Conservation (phyloP, 2,888 invertebrate genomes). For the Drosophila pegasa region DNA sequence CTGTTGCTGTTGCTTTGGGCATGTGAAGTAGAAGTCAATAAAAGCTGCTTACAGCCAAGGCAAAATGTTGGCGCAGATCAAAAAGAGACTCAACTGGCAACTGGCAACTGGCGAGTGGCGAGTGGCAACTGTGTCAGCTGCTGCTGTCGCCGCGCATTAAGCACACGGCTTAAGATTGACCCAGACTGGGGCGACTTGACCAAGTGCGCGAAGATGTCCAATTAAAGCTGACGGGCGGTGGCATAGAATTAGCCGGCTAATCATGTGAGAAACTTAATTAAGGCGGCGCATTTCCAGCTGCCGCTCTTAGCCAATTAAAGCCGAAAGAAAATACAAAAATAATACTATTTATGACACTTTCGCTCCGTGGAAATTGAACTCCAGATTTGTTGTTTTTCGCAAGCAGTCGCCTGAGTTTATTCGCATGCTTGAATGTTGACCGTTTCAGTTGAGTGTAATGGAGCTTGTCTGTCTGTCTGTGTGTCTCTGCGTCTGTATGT, state of each 20-base stretch:
- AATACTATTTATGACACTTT: constrained; percentile 40
- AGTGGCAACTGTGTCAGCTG: constrained; percentile 51
- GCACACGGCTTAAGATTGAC: constrained; percentile 69
- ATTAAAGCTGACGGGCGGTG: constrained; percentile 67
- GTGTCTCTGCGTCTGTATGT: neutral
- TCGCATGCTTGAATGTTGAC: constrained; percentile 47
- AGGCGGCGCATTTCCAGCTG: constrained; percentile 14
- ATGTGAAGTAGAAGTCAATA: constrained; percentile 43
- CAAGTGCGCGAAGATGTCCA: constrained; percentile 42
- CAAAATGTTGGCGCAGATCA: constrained; percentile 54
- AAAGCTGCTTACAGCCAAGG: constrained; percentile 48
- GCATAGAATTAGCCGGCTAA: constrained; percentile 47
- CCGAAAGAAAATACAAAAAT: constrained; percentile 14
- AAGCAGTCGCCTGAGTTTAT: constrained; percentile 51
- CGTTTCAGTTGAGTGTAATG: constrained; percentile 17
- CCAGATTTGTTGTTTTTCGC: constrained; percentile 24
- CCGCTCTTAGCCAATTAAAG: constrained; percentile 36
- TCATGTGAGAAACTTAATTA: constrained; percentile 43
- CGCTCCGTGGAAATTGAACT: constrained; percentile 14
- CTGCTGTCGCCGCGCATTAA: constrained; percentile 56
- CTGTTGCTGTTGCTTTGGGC: constrained; percentile 24
- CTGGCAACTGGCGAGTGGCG: constrained; percentile 1
- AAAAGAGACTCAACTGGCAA: neutral
- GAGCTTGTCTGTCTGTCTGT: constrained; percentile 2
- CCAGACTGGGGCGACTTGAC: constrained; percentile 45